Evolutionary conservation across 2,797 vertebrate genomes (phyloP), one percentile per base, ranked within the genome.

Genomic region (Morelia viridis): DNA sequence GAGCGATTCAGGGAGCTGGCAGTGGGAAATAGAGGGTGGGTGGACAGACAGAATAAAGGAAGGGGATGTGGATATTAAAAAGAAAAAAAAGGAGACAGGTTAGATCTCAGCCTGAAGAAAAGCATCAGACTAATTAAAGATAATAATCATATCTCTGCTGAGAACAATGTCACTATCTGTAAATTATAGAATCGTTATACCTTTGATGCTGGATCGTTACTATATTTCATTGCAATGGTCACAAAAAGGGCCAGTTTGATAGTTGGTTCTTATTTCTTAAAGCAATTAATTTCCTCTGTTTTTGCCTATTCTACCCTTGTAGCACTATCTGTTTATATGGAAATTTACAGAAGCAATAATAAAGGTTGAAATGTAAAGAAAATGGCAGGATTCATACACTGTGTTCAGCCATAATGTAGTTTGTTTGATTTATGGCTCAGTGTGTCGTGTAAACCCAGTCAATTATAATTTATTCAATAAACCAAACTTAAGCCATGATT

Each of bases 1-100:
- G 96, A 96, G 41, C 97, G 97, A 92, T 95, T 96, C 92, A 97
- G 96, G 95, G 97, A 97, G 91, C 97, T 97, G 92, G 94, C 50
- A 90, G 76, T 89, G 94, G 35, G 10, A 46, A 9, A 10, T 4
- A 22, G 76, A 46, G 41, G 41, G 41, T 5, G 6, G 60, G 19
- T 19, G 91, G 96, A 24, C 87, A 92, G 57, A 91, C 92, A 97
- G 90, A 95, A 85, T 95, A 95, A 95, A 46, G 86, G 95, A 94
- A 95, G 58, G 19, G 96, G 96, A 89, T 89, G 94, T 41, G 94
- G 86, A 94, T 89, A 87, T 53, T 88, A 61, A 89, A 50, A 90
- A 85, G 96, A 95, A 95, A 65, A 95, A 96, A 95, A 96, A 58
- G 95, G 60, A 92, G 89, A 94, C 57, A 91, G 92, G 91, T 97